Conservation (phyloP, 1,140 invertebrate species). For the Colletes latitarsis region DNA sequence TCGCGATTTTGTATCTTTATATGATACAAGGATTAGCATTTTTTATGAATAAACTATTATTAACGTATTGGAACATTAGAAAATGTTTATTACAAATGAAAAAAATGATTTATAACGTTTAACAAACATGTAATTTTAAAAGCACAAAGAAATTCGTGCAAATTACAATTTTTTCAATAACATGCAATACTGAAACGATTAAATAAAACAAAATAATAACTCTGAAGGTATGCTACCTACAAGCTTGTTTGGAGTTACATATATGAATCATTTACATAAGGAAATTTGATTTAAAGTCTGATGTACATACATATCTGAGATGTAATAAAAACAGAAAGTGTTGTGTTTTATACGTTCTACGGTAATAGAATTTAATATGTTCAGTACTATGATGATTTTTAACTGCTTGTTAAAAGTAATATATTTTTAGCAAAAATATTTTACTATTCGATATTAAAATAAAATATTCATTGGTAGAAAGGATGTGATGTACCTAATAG, state of each 20-base stretch:
- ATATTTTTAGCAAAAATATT: constrained; percentile 43
- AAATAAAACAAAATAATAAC: constrained; percentile 10
- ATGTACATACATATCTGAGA: constrained; percentile 5
- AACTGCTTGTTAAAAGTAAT: constrained; percentile 23
- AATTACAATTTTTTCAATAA: neutral
- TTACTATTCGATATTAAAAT: constrained; percentile 28
- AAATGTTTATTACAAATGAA: constrained; percentile 32
- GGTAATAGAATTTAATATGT: constrained; percentile 23
- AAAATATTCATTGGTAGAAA: constrained; percentile 32
- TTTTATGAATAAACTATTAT: neutral
- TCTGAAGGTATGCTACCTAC: neutral
- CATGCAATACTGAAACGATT: neutral
- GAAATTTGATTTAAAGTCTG: neutral
- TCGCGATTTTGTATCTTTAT: neutral
- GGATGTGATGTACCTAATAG: constrained; percentile 7
- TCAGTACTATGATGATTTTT: constrained; percentile 6
- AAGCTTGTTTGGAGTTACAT: neutral
- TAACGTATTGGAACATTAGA: constrained; percentile 6
- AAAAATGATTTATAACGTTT: constrained; percentile 2
- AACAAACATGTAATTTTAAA: constrained; percentile 28
- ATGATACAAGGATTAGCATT: neutral
- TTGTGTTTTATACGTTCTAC: neutral
- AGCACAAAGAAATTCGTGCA: neutral
- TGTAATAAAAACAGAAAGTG: neutral
- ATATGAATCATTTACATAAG: neutral